Evolutionary conservation across 92 coral and sea anemone genomes (phyloP).

Genomic region (Plumapathes pennacea): DNA sequence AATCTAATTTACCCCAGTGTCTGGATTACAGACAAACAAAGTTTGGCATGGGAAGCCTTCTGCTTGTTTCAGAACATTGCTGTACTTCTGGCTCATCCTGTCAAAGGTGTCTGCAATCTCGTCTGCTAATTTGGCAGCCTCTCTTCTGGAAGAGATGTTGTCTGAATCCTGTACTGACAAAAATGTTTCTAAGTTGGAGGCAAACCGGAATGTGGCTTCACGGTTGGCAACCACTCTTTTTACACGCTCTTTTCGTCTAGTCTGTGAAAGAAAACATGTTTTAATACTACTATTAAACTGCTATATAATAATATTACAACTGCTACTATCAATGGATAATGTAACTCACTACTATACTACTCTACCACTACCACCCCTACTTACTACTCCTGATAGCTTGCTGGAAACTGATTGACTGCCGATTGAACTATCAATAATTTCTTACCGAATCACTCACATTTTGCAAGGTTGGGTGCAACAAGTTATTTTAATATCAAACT

Average conservation of each 20-base stretch:
- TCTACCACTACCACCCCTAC: no score
- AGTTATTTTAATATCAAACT: slow-evolving; percentile 1
- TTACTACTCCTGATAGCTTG: no score
- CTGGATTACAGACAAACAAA: no score
- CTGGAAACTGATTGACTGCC: no score
- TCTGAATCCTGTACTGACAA: slow-evolving; percentile 46
- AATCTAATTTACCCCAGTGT: no score
- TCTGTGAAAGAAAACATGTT: slow-evolving; percentile 40
- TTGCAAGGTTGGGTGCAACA: no score
- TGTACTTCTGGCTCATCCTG: slow-evolving; percentile 63
- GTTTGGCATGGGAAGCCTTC: slow-evolving; percentile 42
- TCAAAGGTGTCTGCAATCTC: slow-evolving; percentile 92
- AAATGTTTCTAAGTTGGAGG: slow-evolving; percentile 69
- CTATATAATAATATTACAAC: no score
- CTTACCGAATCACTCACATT: no score
- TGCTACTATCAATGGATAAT: no score
- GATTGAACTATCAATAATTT: no score
- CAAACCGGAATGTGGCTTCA: slow-evolving; percentile 72
- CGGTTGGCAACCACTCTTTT: slow-evolving; percentile 64
- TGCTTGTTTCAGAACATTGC: slow-evolving; percentile 72
- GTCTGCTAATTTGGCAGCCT: slow-evolving; percentile 66
- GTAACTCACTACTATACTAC: no score
- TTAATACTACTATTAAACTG: no score
- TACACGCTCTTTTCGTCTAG: slow-evolving; percentile 59
- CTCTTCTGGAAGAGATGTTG: neutral